Evolutionary conservation across 1,140 invertebrate species (phyloP), one percentile per base, ranked within the genome.

Genomic region (Heliconius eleuchia): DNA sequence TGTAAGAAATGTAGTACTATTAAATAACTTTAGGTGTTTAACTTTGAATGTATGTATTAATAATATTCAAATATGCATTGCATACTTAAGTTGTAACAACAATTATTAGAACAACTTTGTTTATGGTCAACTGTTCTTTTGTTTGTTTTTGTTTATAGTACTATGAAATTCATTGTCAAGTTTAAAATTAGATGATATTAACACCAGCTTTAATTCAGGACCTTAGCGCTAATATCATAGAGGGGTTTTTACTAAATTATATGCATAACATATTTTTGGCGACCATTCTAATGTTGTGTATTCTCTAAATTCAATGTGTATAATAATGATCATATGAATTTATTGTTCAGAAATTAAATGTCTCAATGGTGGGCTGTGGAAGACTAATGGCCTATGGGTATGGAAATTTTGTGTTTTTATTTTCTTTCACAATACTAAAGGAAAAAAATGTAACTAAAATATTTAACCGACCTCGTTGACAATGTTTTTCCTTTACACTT

Each of bases 341-440:
- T 81, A 81, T 81, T 81, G 73, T 81, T 81, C 80, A 81, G 80
- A 81, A 81, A 66, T 78, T 81, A 81, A 81, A 78, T 78, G 60
- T 78, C 80, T 81, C 80, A 76, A 84, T 84, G 83, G 83, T 84
- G 76, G 83, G 83, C 81, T 81, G 83, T 82, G 83, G 83, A 84
- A 79, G 83, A 66, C 83, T 84, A 73, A 82, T 84, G 83, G 83
- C 83, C 73, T 84, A 82, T 81, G 83, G 83, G 83, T 84, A 84
- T 82, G 83, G 80, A 79, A 82, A 82, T 84, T 84, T 82, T 84
- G 77, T 82, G 77, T 82, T 82, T 82, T 79, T 82, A 79, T 82
- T 82, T 82, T 82, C 80, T 82, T 74, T 82, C 77, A 81, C 77
- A 82, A 82, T 73, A 77, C 23, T 82, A 77, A 81, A 81, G 76